A percentile compares a stretch with the other conserved stretches of the same genome.
phyloP scores from a whole-genome alignment of 64 coral and sea anemone genomes.

The Astreopora myriophthalma region DNA sequence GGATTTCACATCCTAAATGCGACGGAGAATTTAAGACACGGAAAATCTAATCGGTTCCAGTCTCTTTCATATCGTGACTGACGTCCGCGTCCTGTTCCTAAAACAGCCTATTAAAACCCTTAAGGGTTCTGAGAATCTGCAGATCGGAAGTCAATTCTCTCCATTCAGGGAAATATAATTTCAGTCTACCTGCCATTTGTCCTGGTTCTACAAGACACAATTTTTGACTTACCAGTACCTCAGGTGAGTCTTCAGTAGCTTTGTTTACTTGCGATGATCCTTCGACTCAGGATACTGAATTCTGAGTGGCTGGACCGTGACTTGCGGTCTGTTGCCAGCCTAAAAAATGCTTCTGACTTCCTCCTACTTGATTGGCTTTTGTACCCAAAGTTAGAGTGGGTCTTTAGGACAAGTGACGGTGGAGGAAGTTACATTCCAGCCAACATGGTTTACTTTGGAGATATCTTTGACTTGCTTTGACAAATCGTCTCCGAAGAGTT shows the following conservation, averaged over 20 bases:
- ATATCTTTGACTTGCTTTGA: not conserved
- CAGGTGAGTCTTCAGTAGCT: not conserved
- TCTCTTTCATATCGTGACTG: not conserved
- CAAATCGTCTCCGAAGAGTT: not conserved
- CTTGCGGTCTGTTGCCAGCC: constrained; percentile 2
- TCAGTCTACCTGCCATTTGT: constrained; percentile 28
- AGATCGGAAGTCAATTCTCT: constrained; percentile 17
- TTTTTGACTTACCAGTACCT: not conserved
- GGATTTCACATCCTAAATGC: not conserved
- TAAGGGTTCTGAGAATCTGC: constrained; percentile 4
- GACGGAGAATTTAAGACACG: not conserved
- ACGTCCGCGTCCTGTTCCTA: constrained; percentile 6
- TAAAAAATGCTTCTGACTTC: not conserved
- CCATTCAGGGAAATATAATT: constrained; percentile 37
- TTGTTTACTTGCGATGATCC: not conserved
- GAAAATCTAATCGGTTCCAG: not conserved
- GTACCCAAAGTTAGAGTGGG: not conserved
- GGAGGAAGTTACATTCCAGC: not conserved
- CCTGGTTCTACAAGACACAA: not conserved
- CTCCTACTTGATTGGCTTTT: not conserved
- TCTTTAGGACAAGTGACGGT: not conserved
- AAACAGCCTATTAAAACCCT: constrained; percentile 21
- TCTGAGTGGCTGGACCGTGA: not conserved
- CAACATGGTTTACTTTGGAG: not conserved
- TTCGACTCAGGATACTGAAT: not conserved